Conservation (phyloP, 1,140 invertebrate species). For the Procambarus virginalis region DNA sequence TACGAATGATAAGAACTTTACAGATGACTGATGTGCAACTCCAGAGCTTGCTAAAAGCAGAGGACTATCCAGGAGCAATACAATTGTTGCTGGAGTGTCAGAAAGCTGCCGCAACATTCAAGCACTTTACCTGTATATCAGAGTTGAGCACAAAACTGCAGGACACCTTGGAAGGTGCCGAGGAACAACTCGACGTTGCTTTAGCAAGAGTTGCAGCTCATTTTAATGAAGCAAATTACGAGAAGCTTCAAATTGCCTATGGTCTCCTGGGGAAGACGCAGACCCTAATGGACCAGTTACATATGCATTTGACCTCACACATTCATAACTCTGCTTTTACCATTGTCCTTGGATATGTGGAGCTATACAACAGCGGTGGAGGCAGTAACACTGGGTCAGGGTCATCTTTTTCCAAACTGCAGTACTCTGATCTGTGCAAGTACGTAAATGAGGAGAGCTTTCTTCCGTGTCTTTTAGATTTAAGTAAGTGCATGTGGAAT, state of each 20-base stretch:
- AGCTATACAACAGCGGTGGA: conserved; percentile 73
- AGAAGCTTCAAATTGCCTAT: conserved; percentile 80
- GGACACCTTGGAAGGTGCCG: conserved; percentile 92
- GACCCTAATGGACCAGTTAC: conserved; percentile 93
- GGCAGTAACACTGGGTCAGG: conserved; percentile 22
- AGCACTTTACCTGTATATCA: conserved; percentile 89
- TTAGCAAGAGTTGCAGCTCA: conserved; percentile 81
- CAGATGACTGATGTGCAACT: conserved; percentile 86
- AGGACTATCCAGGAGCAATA: conserved; percentile 93
- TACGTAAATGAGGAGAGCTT: conserved; percentile 74
- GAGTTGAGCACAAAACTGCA: conserved; percentile 90
- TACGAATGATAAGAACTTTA: conserved; percentile 71
- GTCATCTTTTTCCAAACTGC: conserved; percentile 68
- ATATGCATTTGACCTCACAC: conserved; percentile 95
- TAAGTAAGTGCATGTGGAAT: conserved; percentile 69
- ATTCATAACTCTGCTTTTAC: conserved; percentile 92
- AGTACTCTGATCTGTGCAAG: conserved; percentile 76
- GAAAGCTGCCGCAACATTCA: conserved; percentile 85
- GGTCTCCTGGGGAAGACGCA: conserved; percentile 88
- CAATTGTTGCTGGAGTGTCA: conserved; percentile 90
- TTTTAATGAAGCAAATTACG: conserved; percentile 72
- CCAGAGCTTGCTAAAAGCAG: conserved; percentile 85
- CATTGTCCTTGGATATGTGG: conserved; percentile 83
- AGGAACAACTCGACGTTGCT: conserved; percentile 92
- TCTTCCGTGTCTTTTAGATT: conserved; percentile 70